A percentile compares a stretch with the other conserved stretches of the same genome.
phyloP scores from a whole-genome alignment of 1,140 invertebrate genomes.

The Drosophila willistoni region DNA sequence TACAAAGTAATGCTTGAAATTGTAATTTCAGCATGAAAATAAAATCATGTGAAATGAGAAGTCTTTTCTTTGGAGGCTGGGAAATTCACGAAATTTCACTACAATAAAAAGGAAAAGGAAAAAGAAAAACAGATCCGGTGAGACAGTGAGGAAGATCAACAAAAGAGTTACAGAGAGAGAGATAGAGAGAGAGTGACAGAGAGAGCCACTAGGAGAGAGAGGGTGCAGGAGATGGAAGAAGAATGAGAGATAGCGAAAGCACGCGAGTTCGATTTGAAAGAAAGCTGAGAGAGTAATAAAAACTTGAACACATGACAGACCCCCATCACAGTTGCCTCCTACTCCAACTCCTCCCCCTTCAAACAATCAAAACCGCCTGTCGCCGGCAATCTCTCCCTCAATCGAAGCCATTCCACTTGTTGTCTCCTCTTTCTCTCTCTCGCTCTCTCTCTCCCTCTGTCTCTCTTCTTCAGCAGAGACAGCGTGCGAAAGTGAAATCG shows the following conservation, averaged over 20 bases:
- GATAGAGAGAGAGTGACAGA: too few species aligned
- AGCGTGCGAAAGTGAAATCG: slow-evolving; percentile 81
- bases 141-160: slow-evolving; percentile 3
- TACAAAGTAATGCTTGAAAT: background rate
- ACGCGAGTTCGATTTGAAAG: slow-evolving; percentile 47
- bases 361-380: too few species aligned
- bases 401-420: slow-evolving; percentile 34
- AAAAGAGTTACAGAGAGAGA: background rate
- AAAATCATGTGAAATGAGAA: background rate
- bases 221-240: background rate
- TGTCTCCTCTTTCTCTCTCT: slow-evolving; percentile 22
- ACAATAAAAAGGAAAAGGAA: slow-evolving; percentile 10
- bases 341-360: too few species aligned
- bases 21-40: background rate
- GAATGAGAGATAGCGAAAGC: slow-evolving; percentile 45
- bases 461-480: slow-evolving; percentile 39
- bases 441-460: slow-evolving; percentile 13
- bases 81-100: slow-evolving; percentile 34
- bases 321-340: slow-evolving; percentile 17
- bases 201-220: background rate
- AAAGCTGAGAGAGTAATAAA: slow-evolving; percentile 67
- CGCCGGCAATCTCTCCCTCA: slow-evolving; percentile 15
- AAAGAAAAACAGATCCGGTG: slow-evolving; percentile 27
- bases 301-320: slow-evolving; percentile 49
- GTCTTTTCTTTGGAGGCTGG: background rate